Base-by-base conservation (phyloP, 2,888 invertebrate species). In the Heteropelma amictum region DNA sequence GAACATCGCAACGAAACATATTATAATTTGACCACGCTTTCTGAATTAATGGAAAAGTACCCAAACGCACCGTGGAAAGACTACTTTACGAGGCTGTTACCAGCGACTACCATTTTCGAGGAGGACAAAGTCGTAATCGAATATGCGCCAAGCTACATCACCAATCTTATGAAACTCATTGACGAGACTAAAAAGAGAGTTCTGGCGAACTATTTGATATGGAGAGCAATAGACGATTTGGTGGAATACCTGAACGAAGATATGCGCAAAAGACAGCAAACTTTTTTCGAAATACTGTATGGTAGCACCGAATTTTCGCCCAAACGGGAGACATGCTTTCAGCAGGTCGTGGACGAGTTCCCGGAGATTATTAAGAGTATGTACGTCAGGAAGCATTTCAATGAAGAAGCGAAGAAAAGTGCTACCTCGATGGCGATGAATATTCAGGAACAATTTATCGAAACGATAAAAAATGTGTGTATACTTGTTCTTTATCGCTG, bases 291-390 rank as follows among this genome's bases (percentile, higher is more conserved):
- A 0, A 94, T 94, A 0, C 91, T 97, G 3, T 95, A 95, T 2
- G 97, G 97, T 0, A 94, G 86, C 94, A 95, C 95, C 0, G 96
- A 96, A 86, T 91, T 95, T 67, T 96, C 96, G 87, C 93, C 96
- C 45, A 92, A 97, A n/a, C 97, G 97, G 97, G 97, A 97, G 90
- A 96, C 97, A 87, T 97, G 97, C 86, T 93, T 95, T 17, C 95
- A 95, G 79, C 93, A 95, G n/a, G 92, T 94, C 17, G 92, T 95
- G 76, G 93, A 93, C 84, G 94, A 94, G 86, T 91, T 95, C 88
- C 92, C 93, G 4, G 93, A 94, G 71, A 93, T 94, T n/a, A 93
- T 95, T 35, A 97, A 96, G 21, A 95, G 97, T 5, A 91, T 97
- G 3, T 97, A 97, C 89, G 96, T 97, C 1, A 92, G 94, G 68